Base-by-base conservation (phyloP, 2,113 vertebrate genomes). In the Dendropsophus ebraccatus region DNA sequence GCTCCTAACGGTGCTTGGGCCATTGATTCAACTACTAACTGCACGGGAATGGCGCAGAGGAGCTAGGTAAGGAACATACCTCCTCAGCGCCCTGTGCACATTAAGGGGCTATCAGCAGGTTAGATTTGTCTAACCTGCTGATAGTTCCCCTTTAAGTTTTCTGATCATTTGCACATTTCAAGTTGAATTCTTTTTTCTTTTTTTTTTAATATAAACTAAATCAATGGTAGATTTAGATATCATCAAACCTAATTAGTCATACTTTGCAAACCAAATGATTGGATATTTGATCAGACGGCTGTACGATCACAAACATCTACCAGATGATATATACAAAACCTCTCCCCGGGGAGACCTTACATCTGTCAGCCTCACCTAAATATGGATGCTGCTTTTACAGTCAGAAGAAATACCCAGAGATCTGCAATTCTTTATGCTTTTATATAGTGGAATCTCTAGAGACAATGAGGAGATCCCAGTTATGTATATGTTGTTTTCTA, bases 401-500 rank as follows among this genome's bases (percentile, higher is more conserved):
- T 62, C 78, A 17, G 41, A 62, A 47, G 35, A 62, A 35, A 12
- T 58, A 56, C 52, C 52, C 50, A 79, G 76, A 37, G 50, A 56
- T 50, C 12, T 58, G 30, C 30, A 16, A 6, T n/a, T 10, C 9
- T 58, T 37, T 10, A 37, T 41, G 14, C 23, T 37, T 32, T 25
- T 19, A 58, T 79, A 56, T 79, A 79, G 28, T 79, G 76, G 67
- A 79, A 13, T 58, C 49, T 56, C 76, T 23, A 1, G 52, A 11
- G 76, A 23, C 10, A 30, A 32, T n/a, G 49, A 1, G 30, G 49
- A 52, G 74, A 32, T 78, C 52, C 32, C 50, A 32, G 32, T 37
- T 37, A 56, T 58, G 52, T 56, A 58, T 56, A 79, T 77, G 67
- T 79, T 79, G 75, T 79, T 35, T 79, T 28, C 19, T 23, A 79